Evolutionary conservation across 1,140 invertebrate genomes (phyloP).

Genomic region (Tachypleus tridentatus): DNA sequence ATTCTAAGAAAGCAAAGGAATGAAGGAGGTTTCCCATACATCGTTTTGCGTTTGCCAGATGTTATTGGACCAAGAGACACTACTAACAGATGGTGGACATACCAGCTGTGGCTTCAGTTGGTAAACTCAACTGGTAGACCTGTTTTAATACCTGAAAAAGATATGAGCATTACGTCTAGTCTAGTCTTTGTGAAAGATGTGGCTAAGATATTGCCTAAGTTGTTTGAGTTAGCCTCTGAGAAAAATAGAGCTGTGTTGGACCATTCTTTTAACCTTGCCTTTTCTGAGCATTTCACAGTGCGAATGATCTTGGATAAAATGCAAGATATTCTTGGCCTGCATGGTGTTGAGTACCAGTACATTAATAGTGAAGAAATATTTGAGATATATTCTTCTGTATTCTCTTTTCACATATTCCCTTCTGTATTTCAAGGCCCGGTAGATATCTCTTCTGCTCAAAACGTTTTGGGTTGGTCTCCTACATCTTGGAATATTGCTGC

Average conservation of each 20-base stretch:
- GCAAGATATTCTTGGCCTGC: conserved; percentile 21
- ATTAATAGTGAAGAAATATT: no score
- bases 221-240: conserved; percentile 18
- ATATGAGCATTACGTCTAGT: conserved; percentile 30
- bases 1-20: conserved; percentile 23
- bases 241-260: conserved; percentile 25
- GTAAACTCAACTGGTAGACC: conserved; percentile 26
- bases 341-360: conserved; percentile 21
- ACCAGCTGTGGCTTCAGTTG: conserved; percentile 39
- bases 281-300: conserved; percentile 29
- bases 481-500: conserved; percentile 30
- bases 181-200: conserved; percentile 39
- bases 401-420: conserved; percentile 34
- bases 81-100: conserved; percentile 39
- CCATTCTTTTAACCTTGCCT: conserved; percentile 37
- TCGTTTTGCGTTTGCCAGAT: conserved; percentile 39
- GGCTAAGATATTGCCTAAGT: conserved; percentile 29
- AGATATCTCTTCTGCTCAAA: conserved; percentile 32
- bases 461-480: conserved; percentile 32
- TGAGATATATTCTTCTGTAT: conserved; percentile 7
- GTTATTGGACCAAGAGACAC: conserved; percentile 40
- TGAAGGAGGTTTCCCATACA: conserved; percentile 30
- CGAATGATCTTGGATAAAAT: conserved; percentile 29
- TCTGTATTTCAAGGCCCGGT: conserved; percentile 36
- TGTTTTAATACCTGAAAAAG: conserved; percentile 30